A percentile compares a stretch with the other conserved stretches of the same genome.
phyloP scores from a whole-genome alignment of 37 sponge, comb jelly and placozoan genomes.

The Theonella swinhoei region DNA sequence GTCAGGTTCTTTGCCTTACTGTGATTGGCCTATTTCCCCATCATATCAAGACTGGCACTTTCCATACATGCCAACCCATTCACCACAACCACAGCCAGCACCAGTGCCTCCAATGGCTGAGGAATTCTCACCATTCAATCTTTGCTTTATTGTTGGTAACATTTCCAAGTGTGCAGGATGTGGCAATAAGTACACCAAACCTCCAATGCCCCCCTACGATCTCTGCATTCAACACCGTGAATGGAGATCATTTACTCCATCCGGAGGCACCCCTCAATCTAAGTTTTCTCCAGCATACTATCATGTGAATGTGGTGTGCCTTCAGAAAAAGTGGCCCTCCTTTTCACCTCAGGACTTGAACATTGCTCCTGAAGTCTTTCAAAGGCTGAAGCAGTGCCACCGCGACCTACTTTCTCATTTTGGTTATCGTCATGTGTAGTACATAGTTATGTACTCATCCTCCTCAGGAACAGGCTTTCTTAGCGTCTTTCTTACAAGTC shows the following conservation, averaged over 20 bases:
- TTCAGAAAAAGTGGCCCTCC: neutral
- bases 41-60: neutral
- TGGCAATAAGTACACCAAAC: slow-evolving; percentile 24
- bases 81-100: neutral
- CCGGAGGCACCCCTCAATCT: no score
- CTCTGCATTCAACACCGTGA: no score
- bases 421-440: no score
- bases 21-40: neutral
- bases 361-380: neutral
- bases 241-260: no score
- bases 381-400: neutral
- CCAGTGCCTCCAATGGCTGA: neutral
- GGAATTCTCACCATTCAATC: slow-evolving; percentile 13
- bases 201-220: slow-evolving; percentile 9
- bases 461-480: no score
- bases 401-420: no score
- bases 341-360: neutral
- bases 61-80: neutral
- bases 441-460: no score
- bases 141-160: slow-evolving; percentile 33
- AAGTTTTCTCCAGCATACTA: no score
- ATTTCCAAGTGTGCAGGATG: slow-evolving; percentile 32
- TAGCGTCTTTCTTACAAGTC: no score
- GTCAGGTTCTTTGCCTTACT: neutral
- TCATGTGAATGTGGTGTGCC: neutral